Evolutionary conservation across 2,797 vertebrate genomes (phyloP).

Genomic region (Chaetodon trifasciatus): DNA sequence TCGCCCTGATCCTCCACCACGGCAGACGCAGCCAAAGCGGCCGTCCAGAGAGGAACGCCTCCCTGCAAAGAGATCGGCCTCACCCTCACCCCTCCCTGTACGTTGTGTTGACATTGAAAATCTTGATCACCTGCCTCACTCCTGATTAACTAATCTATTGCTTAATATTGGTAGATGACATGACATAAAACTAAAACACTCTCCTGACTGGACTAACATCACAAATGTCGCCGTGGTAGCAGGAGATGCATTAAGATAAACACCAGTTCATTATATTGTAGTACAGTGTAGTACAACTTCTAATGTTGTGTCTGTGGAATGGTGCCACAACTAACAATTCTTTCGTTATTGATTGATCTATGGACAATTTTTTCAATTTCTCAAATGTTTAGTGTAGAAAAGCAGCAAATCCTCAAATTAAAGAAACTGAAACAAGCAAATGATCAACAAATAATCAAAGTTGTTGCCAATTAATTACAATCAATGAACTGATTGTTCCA

Average conservation of each 20-base stretch:
- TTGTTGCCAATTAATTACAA: background rate
- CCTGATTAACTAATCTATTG: background rate
- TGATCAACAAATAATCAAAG: background rate
- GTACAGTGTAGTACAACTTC: too few species aligned
- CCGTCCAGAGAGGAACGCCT: slow-evolving; percentile 64
- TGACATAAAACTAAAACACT: background rate
- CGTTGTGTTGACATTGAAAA: slow-evolving; percentile 63
- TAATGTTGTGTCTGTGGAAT: too few species aligned
- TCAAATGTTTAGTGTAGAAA: too few species aligned
- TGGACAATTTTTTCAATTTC: too few species aligned
- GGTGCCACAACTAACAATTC: too few species aligned
- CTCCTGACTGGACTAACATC: background rate
- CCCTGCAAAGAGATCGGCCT: slow-evolving; percentile 72
- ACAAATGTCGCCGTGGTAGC: background rate
- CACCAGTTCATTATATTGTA: too few species aligned
- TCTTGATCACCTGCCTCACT: background rate
- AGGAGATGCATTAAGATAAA: too few species aligned
- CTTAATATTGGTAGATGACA: background rate
- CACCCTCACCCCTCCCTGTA: slow-evolving; percentile 88
- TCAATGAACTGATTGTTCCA: background rate
- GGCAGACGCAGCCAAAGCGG: slow-evolving; percentile 80
- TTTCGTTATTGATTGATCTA: too few species aligned
- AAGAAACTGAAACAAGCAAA: too few species aligned
- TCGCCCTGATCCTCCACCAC: slow-evolving; percentile 70
- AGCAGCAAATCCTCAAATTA: background rate